phyloP scores from a whole-genome alignment of 2,113 vertebrate species.

The Chloropsis cyanopogon region DNA sequence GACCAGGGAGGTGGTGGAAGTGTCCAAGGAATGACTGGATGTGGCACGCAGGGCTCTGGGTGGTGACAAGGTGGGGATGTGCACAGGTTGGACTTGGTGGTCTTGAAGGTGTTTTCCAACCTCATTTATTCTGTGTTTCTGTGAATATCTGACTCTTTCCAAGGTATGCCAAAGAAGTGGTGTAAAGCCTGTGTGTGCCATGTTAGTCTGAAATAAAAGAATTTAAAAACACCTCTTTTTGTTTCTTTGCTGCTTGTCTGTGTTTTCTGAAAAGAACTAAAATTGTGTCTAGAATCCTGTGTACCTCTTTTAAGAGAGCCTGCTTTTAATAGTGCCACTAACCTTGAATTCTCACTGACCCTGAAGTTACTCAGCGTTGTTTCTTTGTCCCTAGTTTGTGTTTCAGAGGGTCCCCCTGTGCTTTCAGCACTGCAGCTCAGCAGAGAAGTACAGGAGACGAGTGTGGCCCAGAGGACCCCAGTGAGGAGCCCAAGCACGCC shows the following conservation, averaged over 20 bases:
- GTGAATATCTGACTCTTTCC: neutral
- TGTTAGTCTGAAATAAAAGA: neutral
- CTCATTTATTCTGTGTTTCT: neutral
- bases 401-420: conserved; percentile 59
- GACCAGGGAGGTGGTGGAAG: neutral
- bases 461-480: conserved; percentile 71
- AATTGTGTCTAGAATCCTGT: neutral
- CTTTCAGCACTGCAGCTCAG: conserved; percentile 79
- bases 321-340: neutral
- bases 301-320: neutral
- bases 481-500: conserved; percentile 65
- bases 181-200: neutral
- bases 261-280: neutral
- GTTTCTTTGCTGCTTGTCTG: neutral
- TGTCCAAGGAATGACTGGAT: neutral
- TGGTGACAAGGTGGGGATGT: neutral
- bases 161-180: neutral
- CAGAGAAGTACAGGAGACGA: conserved; percentile 79
- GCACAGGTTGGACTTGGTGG: neutral
- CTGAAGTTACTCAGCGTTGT: neutral
- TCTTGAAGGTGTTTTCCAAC: neutral
- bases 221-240: neutral
- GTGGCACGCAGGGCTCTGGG: neutral
- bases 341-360: neutral
- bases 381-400: neutral